Evolutionary conservation across 2,113 vertebrate species (phyloP).

Genomic region (Penelope pileata): DNA sequence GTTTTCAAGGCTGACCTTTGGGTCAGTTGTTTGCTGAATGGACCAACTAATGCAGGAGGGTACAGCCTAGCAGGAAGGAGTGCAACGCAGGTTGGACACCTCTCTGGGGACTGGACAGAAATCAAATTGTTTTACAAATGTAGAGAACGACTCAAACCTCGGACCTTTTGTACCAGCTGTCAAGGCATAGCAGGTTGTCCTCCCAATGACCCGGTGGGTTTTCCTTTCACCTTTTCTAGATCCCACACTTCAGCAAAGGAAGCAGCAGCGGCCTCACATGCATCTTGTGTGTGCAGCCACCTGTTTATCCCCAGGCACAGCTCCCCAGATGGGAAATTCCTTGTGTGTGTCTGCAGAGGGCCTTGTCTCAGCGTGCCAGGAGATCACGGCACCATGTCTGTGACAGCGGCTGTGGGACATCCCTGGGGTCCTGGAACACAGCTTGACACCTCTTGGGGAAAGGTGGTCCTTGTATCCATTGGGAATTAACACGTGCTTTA

Average conservation of each 20-base stretch:
- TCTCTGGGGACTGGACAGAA: neutral
- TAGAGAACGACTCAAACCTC: neutral
- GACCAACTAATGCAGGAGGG: accelerated
- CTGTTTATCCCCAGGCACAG: accelerated
- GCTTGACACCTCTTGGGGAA: no score
- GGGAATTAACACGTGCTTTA: neutral
- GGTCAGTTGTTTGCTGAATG: accelerated
- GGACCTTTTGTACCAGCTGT: neutral
- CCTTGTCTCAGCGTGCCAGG: accelerated
- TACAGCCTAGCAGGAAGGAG: neutral
- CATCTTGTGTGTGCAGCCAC: neutral
- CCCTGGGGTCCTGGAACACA: no score
- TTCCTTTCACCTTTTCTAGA: neutral
- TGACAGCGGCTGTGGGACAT: accelerated
- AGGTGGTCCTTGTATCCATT: neutral
- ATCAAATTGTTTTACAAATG: neutral
- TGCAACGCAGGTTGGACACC: neutral
- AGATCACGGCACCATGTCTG: neutral
- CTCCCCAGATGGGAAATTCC: neutral
- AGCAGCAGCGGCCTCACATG: accelerated
- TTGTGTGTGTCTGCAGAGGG: accelerated
- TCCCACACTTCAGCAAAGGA: neutral
- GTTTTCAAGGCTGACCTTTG: neutral
- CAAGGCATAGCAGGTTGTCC: neutral
- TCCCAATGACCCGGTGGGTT: accelerated